Evolutionary conservation across 2,888 invertebrate species (phyloP).

Genomic region (Platerodrilus igneus): DNA sequence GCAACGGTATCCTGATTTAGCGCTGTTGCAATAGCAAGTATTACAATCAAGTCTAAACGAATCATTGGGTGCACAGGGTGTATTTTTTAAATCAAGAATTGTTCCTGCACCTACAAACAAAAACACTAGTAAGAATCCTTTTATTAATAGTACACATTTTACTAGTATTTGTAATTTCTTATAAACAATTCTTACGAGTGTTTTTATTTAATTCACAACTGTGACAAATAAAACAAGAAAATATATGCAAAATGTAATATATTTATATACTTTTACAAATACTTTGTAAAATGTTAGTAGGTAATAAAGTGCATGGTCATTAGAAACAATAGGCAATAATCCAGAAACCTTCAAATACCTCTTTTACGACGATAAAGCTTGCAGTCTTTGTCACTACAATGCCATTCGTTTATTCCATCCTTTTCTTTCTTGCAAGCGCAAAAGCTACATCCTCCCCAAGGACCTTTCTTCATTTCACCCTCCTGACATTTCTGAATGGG

Average conservation of each 20-base stretch:
- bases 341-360: constrained; percentile 4
- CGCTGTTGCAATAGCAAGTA: constrained; percentile 55
- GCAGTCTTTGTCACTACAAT: constrained; percentile 44
- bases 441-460: constrained; percentile 29
- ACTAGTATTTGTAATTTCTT: constrained; percentile 24
- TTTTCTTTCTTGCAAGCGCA: constrained; percentile 34
- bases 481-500: constrained; percentile 22
- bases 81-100: constrained; percentile 40
- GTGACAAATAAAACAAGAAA: too few relatives aligned
- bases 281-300: constrained; percentile 27
- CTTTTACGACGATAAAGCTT: constrained; percentile 3
- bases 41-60: constrained; percentile 56
- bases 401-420: constrained; percentile 41
- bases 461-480: constrained; percentile 25
- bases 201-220: constrained; percentile 11
- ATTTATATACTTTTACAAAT: constrained; percentile 32
- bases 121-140: constrained; percentile 25
- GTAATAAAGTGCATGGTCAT: constrained; percentile 6
- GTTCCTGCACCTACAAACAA: constrained; percentile 33
- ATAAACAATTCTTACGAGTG: constrained; percentile 24
- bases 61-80: constrained; percentile 51
- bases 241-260: constrained; percentile 11
- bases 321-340: neutral
- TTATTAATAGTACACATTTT: constrained; percentile 10
- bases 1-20: constrained; percentile 53